phyloP scores from a whole-genome alignment of 2,888 invertebrate genomes.

The Hemaris fuciformis region DNA sequence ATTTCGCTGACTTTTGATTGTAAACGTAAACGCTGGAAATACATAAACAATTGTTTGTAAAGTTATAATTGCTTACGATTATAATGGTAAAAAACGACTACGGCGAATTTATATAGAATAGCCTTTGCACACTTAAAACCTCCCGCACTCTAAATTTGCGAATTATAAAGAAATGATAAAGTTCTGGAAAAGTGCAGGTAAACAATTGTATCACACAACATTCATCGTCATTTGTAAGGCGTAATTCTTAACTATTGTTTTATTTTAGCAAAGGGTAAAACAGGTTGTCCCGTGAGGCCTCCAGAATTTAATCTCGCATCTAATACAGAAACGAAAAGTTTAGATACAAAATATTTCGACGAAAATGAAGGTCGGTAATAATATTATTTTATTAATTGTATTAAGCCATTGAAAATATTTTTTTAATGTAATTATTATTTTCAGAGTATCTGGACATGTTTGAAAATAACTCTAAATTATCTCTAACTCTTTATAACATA shows the following conservation, averaged over 20 bases:
- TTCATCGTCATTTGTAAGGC: conserved; percentile 14
- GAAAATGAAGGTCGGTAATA: conserved; percentile 58
- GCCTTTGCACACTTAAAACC: conserved; percentile 30
- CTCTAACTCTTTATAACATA: conserved; percentile 88
- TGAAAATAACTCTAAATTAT: conserved; percentile 83
- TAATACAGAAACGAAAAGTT: conserved; percentile 40
- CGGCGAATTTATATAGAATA: conserved; percentile 38
- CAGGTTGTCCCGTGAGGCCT: conserved; percentile 74
- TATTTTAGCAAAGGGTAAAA: conserved; percentile 75
- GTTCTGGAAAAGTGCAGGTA: conserved; percentile 89
- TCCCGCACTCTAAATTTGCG: conserved; percentile 32
- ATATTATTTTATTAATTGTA: not conserved
- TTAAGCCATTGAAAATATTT: not conserved
- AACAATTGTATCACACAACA: conserved; percentile 17
- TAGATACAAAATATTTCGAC: conserved; percentile 48
- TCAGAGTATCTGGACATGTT: conserved; percentile 63
- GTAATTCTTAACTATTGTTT: conserved; percentile 17
- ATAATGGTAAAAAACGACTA: conserved; percentile 44
- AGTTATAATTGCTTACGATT: conserved; percentile 56
- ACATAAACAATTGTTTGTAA: conserved; percentile 51
- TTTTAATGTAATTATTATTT: conserved; percentile 31
- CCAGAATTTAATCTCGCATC: conserved; percentile 53
- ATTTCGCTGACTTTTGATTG: conserved; percentile 19
- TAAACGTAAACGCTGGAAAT: conserved; percentile 33
- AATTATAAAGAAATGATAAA: conserved; percentile 83